Conservation (phyloP, 1,140 invertebrate species). For the Ganaspis sp. region DNA sequence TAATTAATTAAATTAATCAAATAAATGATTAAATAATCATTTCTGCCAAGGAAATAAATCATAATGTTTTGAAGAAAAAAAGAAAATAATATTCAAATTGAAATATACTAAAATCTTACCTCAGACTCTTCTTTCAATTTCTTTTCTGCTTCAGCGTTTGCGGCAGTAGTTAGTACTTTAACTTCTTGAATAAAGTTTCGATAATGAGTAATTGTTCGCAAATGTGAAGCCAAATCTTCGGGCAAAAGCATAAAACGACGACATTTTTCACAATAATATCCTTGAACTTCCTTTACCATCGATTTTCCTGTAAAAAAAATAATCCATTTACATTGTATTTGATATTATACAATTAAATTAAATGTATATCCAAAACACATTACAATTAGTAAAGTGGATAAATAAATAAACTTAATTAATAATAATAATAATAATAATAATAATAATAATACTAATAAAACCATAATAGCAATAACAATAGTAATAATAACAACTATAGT, state of each 20-base stretch:
- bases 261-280: slow-evolving; percentile 73
- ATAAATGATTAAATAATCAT: too few species aligned
- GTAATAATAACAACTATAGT: too few species aligned
- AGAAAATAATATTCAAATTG: background rate
- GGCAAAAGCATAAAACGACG: slow-evolving; percentile 71
- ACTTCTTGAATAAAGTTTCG: slow-evolving; percentile 72
- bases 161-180: slow-evolving; percentile 60
- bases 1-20: slow-evolving; percentile 29
- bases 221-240: slow-evolving; percentile 71
- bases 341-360: background rate
- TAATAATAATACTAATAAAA: too few species aligned
- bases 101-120: slow-evolving; percentile 22
- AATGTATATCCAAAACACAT: too few species aligned
- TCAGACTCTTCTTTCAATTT: slow-evolving; percentile 45
- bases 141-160: slow-evolving; percentile 56
- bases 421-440: too few species aligned
- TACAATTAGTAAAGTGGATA: too few species aligned
- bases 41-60: background rate
- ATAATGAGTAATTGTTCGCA: slow-evolving; percentile 71
- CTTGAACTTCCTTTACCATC: slow-evolving; percentile 70
- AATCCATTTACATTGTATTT: background rate
- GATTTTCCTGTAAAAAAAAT: slow-evolving; percentile 63
- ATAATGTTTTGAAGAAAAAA: too few species aligned
- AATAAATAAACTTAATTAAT: too few species aligned
- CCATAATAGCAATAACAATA: too few species aligned